Evolutionary conservation across 1,140 invertebrate species (phyloP), one percentile per base, ranked within the genome.

Genomic region (Drosophila watanabei): DNA sequence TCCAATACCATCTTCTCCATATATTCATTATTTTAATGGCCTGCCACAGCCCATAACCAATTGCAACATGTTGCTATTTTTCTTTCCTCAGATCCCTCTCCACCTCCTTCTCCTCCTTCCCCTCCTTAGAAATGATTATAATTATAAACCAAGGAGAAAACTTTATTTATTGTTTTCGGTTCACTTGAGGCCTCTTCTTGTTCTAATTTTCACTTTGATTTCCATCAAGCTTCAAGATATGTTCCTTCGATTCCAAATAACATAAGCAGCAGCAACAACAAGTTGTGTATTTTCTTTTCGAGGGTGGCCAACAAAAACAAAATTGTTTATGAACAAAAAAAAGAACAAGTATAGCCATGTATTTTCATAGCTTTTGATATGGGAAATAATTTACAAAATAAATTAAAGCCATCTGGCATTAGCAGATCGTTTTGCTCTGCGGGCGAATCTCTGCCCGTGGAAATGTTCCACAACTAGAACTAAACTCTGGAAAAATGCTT

Each of bases 371-470:
- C 83, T 59, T 86, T 87, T 87, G 83, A 86, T 86, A 87, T 86
- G 79, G 79, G 77, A 86, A 86, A 86, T 86, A 86, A 87, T 86
- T 87, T 82, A 86, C 79, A 86, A 86, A 86, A 75, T 82, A 86
- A 86, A 86, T 86, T 86, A 87, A 86, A 79, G 82, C 82, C 82
- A 86, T 86, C 82, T 86, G 82, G 82, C 75, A 86, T 80, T 85
- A 84, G 61, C 81, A 84, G 64, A 71, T 80, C 77, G 61, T 81
- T 81, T 62, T 35, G 35, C 33, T 37, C 11, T 52, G 65, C 33
- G 51, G 49, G 30, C 56, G 30, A 41, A 49, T 9, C 11, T 18
- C 18, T 61, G 20, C 41, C 16, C 58, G 32, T 62, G 41, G 18
- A 60, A 82, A 80, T 48, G 54, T 77, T 35, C 39, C 59, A 75